These are phyloP conservation scores for Polymixis lichenea DNA, from an alignment of 2,888 invertebrate species.

Conservation along the genomic window DNA sequence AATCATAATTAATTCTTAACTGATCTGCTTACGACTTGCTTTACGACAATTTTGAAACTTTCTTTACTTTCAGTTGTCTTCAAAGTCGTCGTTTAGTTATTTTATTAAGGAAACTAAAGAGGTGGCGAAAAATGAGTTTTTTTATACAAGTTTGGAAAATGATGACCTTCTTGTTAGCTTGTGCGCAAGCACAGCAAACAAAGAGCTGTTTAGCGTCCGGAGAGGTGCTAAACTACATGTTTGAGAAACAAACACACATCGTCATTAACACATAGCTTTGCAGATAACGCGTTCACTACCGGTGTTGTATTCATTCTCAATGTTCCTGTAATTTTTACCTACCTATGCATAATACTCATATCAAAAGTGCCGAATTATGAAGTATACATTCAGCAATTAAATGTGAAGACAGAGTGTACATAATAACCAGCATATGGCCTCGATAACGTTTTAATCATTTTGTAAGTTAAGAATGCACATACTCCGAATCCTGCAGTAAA, in stretches of 20 bases:
- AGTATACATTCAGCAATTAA: slow-evolving; percentile 6
- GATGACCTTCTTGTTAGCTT: slow-evolving; percentile 66
- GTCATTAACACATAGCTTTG: slow-evolving; percentile 68
- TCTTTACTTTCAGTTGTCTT: slow-evolving; percentile 39
- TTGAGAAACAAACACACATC: slow-evolving; percentile 76
- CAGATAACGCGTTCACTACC: slow-evolving; percentile 65
- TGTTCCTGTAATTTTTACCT: neutral
- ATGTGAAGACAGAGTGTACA: neutral
- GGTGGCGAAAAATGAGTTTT: slow-evolving; percentile 16
- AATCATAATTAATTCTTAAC: slow-evolving; percentile 39
- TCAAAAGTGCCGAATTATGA: slow-evolving; percentile 13
- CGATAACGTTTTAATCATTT: slow-evolving; percentile 14
- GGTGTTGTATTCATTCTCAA: slow-evolving; percentile 53
- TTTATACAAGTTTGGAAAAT: slow-evolving; percentile 27
- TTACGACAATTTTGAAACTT: slow-evolving; percentile 41
- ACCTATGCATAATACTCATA: slow-evolving; percentile 4
- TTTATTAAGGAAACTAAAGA: slow-evolving; percentile 16
- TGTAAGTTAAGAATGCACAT: slow-evolving; percentile 9
- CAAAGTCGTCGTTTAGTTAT: neutral
- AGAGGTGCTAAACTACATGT: slow-evolving; percentile 80
- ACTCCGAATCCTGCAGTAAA: slow-evolving; percentile 17
- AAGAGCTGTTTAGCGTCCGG: slow-evolving; percentile 74
- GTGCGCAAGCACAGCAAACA: slow-evolving; percentile 70
- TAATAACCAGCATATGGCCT: slow-evolving; percentile 24
- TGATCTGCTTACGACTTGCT: slow-evolving; percentile 35